Conservation (phyloP, 1,140 invertebrate species). For the Bombus confusus region DNA sequence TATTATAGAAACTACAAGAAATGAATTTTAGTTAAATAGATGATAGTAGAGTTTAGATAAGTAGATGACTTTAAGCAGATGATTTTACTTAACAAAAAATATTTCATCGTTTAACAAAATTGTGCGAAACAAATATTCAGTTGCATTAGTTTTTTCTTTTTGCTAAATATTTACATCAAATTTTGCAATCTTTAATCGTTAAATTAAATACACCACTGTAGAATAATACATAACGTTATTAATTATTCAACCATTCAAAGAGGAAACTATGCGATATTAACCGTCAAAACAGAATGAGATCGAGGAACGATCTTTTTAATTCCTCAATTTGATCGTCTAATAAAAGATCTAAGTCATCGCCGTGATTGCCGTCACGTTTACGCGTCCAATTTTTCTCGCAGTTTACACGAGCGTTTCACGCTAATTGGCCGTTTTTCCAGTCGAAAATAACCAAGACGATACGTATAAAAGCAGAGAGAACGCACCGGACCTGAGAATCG, state of each 20-base stretch:
- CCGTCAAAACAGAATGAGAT: too few relatives aligned
- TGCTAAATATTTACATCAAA: not conserved
- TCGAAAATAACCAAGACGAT: too few relatives aligned
- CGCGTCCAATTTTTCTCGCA: too few relatives aligned
- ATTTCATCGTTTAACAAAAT: not conserved
- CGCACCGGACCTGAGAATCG: too few relatives aligned
- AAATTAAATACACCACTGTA: not conserved
- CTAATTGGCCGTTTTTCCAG: too few relatives aligned
- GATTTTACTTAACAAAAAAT: not conserved
- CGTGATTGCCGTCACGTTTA: too few relatives aligned
- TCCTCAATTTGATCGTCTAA: not conserved
- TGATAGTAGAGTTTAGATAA: too few relatives aligned
- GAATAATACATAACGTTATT: not conserved
- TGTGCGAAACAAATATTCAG: not conserved
- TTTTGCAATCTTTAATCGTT: not conserved
- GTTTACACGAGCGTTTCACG: too few relatives aligned
- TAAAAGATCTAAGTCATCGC: not conserved
- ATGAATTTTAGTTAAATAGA: too few relatives aligned
- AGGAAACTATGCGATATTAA: too few relatives aligned
- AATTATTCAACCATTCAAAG: not conserved
- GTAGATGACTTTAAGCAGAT: too few relatives aligned
- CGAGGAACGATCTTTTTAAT: not conserved
- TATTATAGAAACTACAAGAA: not conserved
- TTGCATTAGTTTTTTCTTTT: not conserved
- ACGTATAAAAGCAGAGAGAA: too few relatives aligned